Evolutionary conservation across 2,888 invertebrate species (phyloP).

Genomic region (Digitonthophagus gazella): DNA sequence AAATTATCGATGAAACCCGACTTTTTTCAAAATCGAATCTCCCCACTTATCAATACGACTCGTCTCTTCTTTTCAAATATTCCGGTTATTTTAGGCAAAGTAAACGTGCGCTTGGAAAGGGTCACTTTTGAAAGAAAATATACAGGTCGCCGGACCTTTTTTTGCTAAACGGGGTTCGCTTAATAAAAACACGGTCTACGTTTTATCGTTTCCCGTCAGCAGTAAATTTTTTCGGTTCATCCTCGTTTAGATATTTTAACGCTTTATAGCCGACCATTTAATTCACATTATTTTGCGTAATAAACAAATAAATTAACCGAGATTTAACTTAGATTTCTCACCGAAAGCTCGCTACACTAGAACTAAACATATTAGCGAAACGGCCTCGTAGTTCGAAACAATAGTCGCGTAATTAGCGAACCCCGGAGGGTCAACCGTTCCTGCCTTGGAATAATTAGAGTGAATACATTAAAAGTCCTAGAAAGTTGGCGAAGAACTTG

Average conservation of each 20-base stretch:
- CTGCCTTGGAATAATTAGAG: conserved; percentile 3
- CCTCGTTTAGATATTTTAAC: not conserved
- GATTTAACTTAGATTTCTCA: not conserved
- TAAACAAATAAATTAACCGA: too few relatives aligned
- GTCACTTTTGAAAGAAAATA: not conserved
- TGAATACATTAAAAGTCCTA: conserved; percentile 1
- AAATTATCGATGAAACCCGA: not conserved
- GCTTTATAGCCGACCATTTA: not conserved
- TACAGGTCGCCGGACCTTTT: not conserved
- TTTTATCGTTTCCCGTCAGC: not conserved
- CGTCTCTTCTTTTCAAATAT: too few relatives aligned
- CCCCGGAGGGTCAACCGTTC: not conserved
- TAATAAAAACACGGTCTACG: not conserved
- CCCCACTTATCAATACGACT: not conserved
- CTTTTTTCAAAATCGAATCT: not conserved
- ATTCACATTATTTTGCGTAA: too few relatives aligned
- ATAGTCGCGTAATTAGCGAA: conserved; percentile 9
- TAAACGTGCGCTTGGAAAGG: not conserved
- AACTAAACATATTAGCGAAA: conserved; percentile 3
- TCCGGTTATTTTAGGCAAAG: not conserved
- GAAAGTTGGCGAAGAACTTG: not conserved
- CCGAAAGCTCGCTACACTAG: too few relatives aligned
- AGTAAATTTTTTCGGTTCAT: not conserved
- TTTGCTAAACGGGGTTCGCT: not conserved
- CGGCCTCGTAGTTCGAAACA: conserved; percentile 2